Conservation (phyloP, 1,140 invertebrate species). For the Drosophila oshimai region DNA sequence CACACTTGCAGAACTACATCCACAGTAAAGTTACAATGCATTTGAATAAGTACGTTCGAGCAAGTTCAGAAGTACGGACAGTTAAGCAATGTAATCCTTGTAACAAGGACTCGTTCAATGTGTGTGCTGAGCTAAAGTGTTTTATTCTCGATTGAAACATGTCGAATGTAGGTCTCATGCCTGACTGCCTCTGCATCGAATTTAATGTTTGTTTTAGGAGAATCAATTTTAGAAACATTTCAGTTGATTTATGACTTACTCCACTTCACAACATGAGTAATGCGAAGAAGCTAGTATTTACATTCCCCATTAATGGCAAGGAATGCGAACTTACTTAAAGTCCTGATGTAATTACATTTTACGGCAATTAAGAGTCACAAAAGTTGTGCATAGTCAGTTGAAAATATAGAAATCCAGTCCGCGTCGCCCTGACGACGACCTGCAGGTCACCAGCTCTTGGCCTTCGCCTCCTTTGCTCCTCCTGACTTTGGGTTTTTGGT, state of each 20-base stretch:
- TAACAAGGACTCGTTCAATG: conserved; percentile 20
- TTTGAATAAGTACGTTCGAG: conserved; percentile 37
- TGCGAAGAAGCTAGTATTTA: background rate
- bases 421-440: conserved; percentile 34
- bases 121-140: conserved; percentile 12
- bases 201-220: conserved; percentile 10
- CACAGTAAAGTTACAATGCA: conserved; percentile 29
- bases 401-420: conserved; percentile 36
- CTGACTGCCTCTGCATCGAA: conserved; percentile 18
- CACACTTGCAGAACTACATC: background rate
- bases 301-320: background rate
- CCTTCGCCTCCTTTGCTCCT: conserved; percentile 7
- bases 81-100: conserved; percentile 48
- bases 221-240: background rate
- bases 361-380: conserved; percentile 64
- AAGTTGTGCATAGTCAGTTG: conserved; percentile 60
- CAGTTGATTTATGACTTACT: conserved; percentile 3
- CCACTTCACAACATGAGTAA: background rate
- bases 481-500: too few species aligned
- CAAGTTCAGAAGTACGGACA: conserved; percentile 37
- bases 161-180: conserved; percentile 45
- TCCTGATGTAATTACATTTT: conserved; percentile 38
- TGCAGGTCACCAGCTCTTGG: conserved; percentile 11
- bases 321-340: background rate
- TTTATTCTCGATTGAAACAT: conserved; percentile 57